Base-by-base conservation (phyloP, 2,888 invertebrate species). In the Lasioglossum leucozonium region DNA sequence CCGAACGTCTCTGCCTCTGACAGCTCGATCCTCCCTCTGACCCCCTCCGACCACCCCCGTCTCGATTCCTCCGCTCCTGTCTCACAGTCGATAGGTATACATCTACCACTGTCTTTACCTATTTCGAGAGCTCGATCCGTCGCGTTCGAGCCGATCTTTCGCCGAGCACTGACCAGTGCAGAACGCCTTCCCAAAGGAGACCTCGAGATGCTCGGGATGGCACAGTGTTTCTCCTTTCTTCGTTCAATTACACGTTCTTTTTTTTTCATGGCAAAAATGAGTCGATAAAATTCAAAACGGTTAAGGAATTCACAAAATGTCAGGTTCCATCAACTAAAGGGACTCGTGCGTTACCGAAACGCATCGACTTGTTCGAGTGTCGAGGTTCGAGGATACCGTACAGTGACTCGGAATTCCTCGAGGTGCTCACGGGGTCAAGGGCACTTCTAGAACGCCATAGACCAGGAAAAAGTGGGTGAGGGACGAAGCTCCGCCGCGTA, bases 1-100 rank as follows among this genome's bases (percentile, higher is more conserved):
- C 94, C 88, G 92, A 92, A 88, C 93, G 93, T 94, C 94, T 94
- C 95, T 95, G 95, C 92, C 92, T 87, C 90, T 95, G 95, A 95
- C 95, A 95, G 95, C 94, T 94, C 92, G 91, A 90, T 92, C 93
- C 91, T 84, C 92, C 91, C 90, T 88, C 91, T 87, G 83, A 67
- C 78, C 91, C 69, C 85, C 75, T 85, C 79, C 81, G 67, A 72
- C 83, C 87, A 81, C 81, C 77, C 80, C 80, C 77, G 67, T 65
- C 81, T 78, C 86, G 81, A 86, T 81, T 85, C 85, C 87, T 82
- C 77, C 62, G 51, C 74, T 73, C 80, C 82, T 87, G 80, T 89
- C 87, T 86, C 88, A 67, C 67, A 84, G 84, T 87, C 84, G 72
- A 83, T 84, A 55, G 79, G 72, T 78, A 72, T 85, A 81, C 75